Conservation (phyloP, 2,888 invertebrate species). For the Euspilapteryx auroguttella region DNA sequence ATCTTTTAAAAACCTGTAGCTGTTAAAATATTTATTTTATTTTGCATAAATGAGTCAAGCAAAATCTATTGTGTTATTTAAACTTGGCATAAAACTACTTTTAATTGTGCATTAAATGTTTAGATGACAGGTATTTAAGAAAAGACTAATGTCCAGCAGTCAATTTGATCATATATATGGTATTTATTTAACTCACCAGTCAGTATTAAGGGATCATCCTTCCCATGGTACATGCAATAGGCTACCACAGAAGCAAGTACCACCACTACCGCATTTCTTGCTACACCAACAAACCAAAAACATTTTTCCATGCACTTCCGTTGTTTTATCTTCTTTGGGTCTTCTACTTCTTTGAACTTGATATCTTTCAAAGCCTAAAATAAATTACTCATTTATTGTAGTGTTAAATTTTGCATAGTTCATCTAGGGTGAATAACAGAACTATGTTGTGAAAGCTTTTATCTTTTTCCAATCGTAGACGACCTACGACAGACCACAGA, state of each 20-base stretch:
- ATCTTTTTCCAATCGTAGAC: no score
- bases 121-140: no score
- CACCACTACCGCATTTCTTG: conserved; percentile 72
- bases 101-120: no score
- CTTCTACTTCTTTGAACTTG: conserved; percentile 28
- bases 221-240: conserved; percentile 47
- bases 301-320: no score
- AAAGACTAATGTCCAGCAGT: no score
- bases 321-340: conserved; percentile 20
- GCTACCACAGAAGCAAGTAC: conserved; percentile 62
- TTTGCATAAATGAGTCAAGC: not conserved
- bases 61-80: no score
- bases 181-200: conserved; percentile 60
- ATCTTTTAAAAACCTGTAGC: no score
- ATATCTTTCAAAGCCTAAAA: conserved; percentile 64
- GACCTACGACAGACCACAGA: no score
- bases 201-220: conserved; percentile 54
- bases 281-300: conserved; percentile 67
- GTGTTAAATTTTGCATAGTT: not conserved
- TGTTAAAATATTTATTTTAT: no score
- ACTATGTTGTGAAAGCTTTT: not conserved
- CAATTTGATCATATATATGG: no score
- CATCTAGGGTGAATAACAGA: no score
- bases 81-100: no score
- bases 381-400: conserved; percentile 12